Evolutionary conservation across 2,797 vertebrate genomes (phyloP).

Genomic region (Miopithecus talapoin): DNA sequence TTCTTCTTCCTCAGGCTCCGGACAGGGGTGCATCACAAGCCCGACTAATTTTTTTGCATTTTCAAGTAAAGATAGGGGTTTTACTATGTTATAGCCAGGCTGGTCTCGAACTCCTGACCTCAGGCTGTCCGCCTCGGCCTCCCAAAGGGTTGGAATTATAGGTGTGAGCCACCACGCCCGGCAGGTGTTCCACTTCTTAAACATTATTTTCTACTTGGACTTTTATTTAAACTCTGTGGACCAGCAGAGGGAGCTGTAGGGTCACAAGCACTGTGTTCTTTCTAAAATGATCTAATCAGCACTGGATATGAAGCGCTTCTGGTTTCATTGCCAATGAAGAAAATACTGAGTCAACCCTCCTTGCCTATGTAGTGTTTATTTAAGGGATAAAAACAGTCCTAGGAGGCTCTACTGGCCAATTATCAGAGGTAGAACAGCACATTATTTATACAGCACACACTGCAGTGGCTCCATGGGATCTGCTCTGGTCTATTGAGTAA

Average conservation of each 20-base stretch:
- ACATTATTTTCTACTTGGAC: neutral
- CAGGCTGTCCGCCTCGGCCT: neutral
- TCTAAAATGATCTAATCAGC: neutral
- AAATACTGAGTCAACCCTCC: neutral
- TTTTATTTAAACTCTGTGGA: neutral
- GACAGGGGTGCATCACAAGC: neutral
- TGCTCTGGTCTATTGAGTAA: conserved; percentile 56
- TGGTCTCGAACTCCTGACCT: neutral
- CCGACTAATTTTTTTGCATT: neutral
- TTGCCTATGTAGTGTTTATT: conserved; percentile 50
- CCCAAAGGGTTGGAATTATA: neutral
- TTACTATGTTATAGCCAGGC: neutral
- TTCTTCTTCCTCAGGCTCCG: neutral
- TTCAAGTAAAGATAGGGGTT: neutral
- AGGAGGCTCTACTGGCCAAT: conserved; percentile 43
- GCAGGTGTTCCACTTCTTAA: neutral
- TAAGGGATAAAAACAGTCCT: conserved; percentile 63
- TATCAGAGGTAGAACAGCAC: neutral
- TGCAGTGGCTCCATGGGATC: conserved; percentile 51
- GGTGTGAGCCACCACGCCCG: neutral
- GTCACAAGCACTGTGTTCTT: conserved; percentile 42
- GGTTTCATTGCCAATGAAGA: neutral
- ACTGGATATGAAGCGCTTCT: neutral
- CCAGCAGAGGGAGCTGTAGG: conserved; percentile 80
- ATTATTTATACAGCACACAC: conserved; percentile 58